Evolutionary conservation across 2,888 invertebrate genomes (phyloP).

Genomic region (Nemotelus pantherinus): DNA sequence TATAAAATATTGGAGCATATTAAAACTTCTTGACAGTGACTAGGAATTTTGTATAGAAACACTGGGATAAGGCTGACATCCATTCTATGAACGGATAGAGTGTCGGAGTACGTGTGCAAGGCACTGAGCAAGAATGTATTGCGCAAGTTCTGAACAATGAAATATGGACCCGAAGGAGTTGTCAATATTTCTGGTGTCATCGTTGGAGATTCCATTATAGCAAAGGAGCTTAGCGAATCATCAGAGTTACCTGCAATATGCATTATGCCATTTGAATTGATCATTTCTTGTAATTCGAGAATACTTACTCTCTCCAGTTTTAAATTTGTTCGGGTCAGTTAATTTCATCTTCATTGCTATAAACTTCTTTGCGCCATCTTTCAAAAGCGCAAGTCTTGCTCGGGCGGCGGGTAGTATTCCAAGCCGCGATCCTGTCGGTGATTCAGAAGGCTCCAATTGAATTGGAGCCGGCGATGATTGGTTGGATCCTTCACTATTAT

Average conservation of each 20-base stretch:
- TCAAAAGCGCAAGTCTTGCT: slow-evolving; percentile 72
- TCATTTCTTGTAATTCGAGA: neutral
- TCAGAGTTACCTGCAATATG: slow-evolving; percentile 60
- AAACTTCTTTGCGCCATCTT: slow-evolving; percentile 76
- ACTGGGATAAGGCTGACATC: slow-evolving; percentile 74
- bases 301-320: slow-evolving; percentile 60
- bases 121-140: slow-evolving; percentile 63
- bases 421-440: slow-evolving; percentile 53
- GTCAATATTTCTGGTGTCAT: slow-evolving; percentile 63
- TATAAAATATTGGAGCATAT: slow-evolving; percentile 77
- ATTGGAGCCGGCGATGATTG: slow-evolving; percentile 45
- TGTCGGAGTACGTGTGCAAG: slow-evolving; percentile 61
- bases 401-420: slow-evolving; percentile 64
- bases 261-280: neutral
- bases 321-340: slow-evolving; percentile 63
- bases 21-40: slow-evolving; percentile 70
- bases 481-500: slow-evolving; percentile 54
- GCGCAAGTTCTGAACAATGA: slow-evolving; percentile 62
- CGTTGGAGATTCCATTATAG: slow-evolving; percentile 63
- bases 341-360: slow-evolving; percentile 72
- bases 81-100: slow-evolving; percentile 70
- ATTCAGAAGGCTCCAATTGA: slow-evolving; percentile 49
- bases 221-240: slow-evolving; percentile 58
- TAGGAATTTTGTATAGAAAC: slow-evolving; percentile 75
- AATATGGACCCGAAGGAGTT: slow-evolving; percentile 61